A percentile compares a stretch with the other conserved stretches of the same genome.
These are phyloP conservation scores for Sparus aurata DNA, from an alignment of 2,797 vertebrate species.

Conservation along the genomic window DNA sequence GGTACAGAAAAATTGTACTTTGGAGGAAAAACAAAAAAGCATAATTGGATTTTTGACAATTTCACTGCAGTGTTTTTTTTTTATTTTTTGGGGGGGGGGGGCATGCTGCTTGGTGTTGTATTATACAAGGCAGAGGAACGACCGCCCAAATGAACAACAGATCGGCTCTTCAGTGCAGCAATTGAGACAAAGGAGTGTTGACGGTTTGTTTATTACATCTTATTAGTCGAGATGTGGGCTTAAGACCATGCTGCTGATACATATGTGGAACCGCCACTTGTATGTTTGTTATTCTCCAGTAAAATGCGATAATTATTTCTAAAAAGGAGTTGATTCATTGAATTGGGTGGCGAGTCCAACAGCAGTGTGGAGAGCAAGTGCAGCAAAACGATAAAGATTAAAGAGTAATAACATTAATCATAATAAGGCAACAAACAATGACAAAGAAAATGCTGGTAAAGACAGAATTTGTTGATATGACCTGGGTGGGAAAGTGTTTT, in stretches of 20 bases:
- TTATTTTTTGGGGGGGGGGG: constrained; percentile 2
- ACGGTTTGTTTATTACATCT: constrained; percentile 33
- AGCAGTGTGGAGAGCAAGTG: constrained; percentile 72
- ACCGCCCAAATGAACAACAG: constrained; percentile 44
- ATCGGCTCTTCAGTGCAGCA: constrained; percentile 61
- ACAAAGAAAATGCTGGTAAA: constrained; percentile 79
- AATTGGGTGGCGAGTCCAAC: constrained; percentile 45
- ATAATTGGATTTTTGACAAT: constrained; percentile 49
- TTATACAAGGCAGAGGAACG: constrained; percentile 69
- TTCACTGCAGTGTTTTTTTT: constrained; percentile 21
- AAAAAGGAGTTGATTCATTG: constrained; percentile 66
- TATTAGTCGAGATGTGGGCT: constrained; percentile 17
- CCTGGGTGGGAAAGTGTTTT: constrained; percentile 3
- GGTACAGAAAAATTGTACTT: constrained; percentile 72
- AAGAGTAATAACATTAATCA: constrained; percentile 72
- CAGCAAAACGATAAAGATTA: constrained; percentile 69
- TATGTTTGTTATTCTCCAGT: constrained; percentile 35
- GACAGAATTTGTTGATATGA: constrained; percentile 77
- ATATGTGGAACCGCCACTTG: background rate
- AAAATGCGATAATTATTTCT: constrained; percentile 52
- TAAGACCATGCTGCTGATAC: constrained; percentile 52
- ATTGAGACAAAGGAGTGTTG: constrained; percentile 41
- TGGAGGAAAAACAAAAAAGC: background rate
- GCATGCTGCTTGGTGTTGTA: constrained; percentile 70
- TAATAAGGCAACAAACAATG: constrained; percentile 85